Evolutionary conservation across 2,113 vertebrate genomes (phyloP).

Genomic region (Hippocampus mohnikei): DNA sequence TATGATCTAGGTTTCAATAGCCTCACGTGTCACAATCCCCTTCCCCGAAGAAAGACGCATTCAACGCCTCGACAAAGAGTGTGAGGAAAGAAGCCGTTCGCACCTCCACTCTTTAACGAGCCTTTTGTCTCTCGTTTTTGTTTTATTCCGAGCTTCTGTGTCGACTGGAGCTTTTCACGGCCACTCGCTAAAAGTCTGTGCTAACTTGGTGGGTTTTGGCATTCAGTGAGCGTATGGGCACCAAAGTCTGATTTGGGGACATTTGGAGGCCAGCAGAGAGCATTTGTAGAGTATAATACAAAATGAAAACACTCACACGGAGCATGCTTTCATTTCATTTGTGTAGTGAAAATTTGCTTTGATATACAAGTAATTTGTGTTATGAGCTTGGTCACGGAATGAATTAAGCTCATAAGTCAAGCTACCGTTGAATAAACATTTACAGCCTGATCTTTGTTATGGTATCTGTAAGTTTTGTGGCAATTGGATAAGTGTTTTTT

Average conservation of each 20-base stretch:
- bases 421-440: not conserved
- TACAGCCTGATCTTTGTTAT: not conserved
- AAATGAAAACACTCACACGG: too few relatives aligned
- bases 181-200: not conserved
- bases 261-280: too few relatives aligned
- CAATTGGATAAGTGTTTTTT: not conserved
- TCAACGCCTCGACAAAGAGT: constrained; percentile 30
- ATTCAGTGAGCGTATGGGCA: not conserved
- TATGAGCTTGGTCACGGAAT: not conserved
- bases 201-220: not conserved
- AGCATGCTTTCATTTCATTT: not conserved
- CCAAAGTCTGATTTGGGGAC: too few relatives aligned
- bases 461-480: not conserved
- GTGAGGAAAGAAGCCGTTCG: constrained; percentile 29
- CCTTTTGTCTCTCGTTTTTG: constrained; percentile 26
- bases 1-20: not conserved
- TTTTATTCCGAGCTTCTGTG: not conserved
- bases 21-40: too few relatives aligned
- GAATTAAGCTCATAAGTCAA: not conserved
- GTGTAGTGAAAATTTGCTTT: not conserved
- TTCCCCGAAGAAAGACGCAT: constrained; percentile 14
- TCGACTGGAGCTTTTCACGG: not conserved
- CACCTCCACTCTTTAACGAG: constrained; percentile 34
- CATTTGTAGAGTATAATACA: too few relatives aligned
- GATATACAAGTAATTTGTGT: not conserved